These are phyloP conservation scores for Meriones psammophilus DNA, from an alignment of 2,797 vertebrate genomes.

Conservation along the genomic window DNA sequence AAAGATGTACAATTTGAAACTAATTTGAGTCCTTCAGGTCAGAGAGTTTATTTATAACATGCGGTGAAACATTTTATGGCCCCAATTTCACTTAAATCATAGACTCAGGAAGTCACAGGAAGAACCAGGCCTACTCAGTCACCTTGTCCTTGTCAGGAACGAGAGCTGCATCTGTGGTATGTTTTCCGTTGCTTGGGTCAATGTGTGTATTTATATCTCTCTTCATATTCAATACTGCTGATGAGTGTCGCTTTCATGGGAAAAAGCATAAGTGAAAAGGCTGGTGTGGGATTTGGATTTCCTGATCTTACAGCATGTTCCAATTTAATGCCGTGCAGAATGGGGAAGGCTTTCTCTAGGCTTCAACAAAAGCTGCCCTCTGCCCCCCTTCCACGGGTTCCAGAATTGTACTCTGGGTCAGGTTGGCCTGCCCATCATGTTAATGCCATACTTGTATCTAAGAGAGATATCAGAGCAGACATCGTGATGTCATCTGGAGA, in stretches of 20 bases:
- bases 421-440: constrained; percentile 15
- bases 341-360: constrained; percentile 19
- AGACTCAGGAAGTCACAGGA: constrained; percentile 76
- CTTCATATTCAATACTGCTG: constrained; percentile 70
- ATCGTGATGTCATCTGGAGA: neutral
- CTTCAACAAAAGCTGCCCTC: neutral
- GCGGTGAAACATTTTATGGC: constrained; percentile 76
- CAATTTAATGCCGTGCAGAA: constrained; percentile 40
- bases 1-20: constrained; percentile 79
- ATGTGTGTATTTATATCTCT: constrained; percentile 70
- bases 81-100: constrained; percentile 79
- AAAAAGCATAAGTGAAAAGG: constrained; percentile 62
- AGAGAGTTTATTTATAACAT: constrained; percentile 83
- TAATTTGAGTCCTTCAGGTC: constrained; percentile 81
- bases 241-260: constrained; percentile 69
- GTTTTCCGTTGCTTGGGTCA: constrained; percentile 68
- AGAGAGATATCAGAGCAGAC: neutral
- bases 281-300: constrained; percentile 55
- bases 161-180: constrained; percentile 36
- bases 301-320: constrained; percentile 43
- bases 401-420: constrained; percentile 40
- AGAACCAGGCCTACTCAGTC: constrained; percentile 72
- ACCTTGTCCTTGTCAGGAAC: constrained; percentile 78
- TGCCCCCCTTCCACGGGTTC: neutral
- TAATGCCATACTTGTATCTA: constrained; percentile 8